These are phyloP conservation scores for Thalassarche chlororhynchos DNA, from an alignment of 2,113 vertebrate genomes.

Conservation along the genomic window DNA sequence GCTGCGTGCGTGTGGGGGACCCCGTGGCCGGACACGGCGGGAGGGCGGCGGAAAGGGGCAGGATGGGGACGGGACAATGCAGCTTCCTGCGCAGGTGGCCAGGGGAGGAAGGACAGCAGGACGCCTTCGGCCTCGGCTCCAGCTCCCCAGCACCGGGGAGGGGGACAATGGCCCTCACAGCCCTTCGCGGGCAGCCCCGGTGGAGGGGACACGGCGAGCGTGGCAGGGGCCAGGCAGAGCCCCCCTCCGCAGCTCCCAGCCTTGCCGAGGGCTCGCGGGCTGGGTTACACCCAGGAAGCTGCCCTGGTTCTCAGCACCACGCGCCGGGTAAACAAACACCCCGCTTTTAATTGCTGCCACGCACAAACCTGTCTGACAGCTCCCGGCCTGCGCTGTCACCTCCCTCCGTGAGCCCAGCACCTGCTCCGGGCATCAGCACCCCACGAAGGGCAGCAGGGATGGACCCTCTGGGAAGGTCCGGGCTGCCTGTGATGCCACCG, in stretches of 20 bases:
- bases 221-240: background rate
- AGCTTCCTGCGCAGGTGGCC: constrained; percentile 66
- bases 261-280: background rate
- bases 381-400: constrained; percentile 50
- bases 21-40: background rate
- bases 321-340: constrained; percentile 59
- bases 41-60: constrained; percentile 7
- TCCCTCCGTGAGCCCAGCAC: constrained; percentile 6
- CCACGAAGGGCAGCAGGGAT: background rate
- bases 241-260: background rate
- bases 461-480: background rate
- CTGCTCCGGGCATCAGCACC: constrained; percentile 6
- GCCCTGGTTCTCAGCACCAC: constrained; percentile 52
- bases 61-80: constrained; percentile 22
- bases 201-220: fast-evolving
- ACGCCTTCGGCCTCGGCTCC: background rate
- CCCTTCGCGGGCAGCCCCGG: fast-evolving
- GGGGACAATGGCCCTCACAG: background rate
- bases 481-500: background rate
- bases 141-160: background rate
- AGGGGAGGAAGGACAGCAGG: background rate
- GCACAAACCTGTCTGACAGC: constrained; percentile 66
- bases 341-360: constrained; percentile 62
- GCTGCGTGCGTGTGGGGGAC: background rate
- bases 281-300: constrained; percentile 56